phyloP scores from a whole-genome alignment of 92 coral and sea anemone species.

The Umimayanthus kanabou region DNA sequence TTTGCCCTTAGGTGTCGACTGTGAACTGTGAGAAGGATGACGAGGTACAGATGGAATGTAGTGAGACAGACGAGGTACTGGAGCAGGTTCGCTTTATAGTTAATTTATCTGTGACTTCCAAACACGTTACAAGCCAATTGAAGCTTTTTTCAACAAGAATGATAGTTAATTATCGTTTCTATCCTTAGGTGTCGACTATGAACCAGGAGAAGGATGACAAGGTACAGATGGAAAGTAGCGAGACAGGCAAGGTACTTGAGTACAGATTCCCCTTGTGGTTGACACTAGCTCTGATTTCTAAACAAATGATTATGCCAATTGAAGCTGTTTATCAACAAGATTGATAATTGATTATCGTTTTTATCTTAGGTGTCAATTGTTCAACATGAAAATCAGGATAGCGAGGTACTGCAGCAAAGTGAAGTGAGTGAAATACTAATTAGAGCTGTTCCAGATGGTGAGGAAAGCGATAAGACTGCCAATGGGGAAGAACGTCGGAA shows the following conservation, averaged over 20 bases:
- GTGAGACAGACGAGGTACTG: background rate
- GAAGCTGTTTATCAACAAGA: background rate
- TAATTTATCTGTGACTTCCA: no score
- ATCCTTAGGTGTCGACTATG: background rate
- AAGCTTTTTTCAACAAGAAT: background rate
- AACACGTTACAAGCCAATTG: no score
- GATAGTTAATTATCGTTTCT: background rate
- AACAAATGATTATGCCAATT: background rate
- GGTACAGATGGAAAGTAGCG: background rate
- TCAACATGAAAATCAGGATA: background rate
- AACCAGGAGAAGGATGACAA: conserved; percentile 1
- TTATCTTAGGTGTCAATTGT: conserved; percentile 8
- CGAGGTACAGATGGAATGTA: background rate
- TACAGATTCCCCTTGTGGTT: background rate
- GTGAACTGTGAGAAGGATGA: background rate
- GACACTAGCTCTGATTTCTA: background rate
- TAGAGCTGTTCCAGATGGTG: conserved; percentile 17
- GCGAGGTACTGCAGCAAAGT: background rate
- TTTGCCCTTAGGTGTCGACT: background rate
- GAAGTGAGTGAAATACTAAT: background rate
- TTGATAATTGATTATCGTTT: no score
- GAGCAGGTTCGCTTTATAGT: background rate
- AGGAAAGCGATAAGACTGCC: background rate
- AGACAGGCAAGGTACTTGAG: background rate
- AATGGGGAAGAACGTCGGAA: background rate